These are phyloP conservation scores for Aricia artaxerxes DNA, from an alignment of 2,888 invertebrate genomes.

Conservation along the genomic window DNA sequence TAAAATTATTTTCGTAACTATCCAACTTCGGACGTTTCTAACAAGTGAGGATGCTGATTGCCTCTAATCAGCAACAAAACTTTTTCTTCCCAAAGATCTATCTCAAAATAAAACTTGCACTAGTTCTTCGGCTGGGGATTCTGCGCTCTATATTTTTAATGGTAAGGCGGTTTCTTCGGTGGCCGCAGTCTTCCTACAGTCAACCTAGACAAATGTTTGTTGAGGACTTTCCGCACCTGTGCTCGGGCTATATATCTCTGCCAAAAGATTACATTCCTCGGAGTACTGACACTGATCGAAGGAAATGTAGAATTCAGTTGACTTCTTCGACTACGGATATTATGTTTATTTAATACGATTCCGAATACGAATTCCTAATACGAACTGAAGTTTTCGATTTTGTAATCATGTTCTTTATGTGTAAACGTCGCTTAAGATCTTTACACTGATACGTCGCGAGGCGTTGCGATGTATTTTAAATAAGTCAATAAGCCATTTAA, in stretches of 20 bases:
- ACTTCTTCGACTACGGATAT: conserved; percentile 32
- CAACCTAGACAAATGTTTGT: conserved; percentile 47
- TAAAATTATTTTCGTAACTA: conserved; percentile 28
- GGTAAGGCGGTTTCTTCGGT: conserved; percentile 30
- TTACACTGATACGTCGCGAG: not conserved
- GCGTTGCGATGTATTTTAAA: not conserved
- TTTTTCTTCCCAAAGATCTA: conserved; percentile 33
- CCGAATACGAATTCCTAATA: not conserved
- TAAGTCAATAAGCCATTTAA: not conserved
- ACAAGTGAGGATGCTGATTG: conserved; percentile 32
- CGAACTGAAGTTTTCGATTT: not conserved
- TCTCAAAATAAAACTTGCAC: conserved; percentile 28
- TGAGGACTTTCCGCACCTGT: conserved; percentile 48
- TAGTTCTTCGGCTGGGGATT: not conserved
- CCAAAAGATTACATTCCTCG: conserved; percentile 43
- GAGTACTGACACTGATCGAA: conserved; percentile 44
- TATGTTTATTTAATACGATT: conserved; percentile 8
- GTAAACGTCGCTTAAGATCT: not conserved
- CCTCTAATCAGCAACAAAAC: conserved; percentile 36
- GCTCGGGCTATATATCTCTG: conserved; percentile 45
- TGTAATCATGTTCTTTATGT: not conserved
- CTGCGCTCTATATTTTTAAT: conserved; percentile 21
- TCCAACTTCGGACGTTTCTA: conserved; percentile 14
- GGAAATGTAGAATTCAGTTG: conserved; percentile 39
- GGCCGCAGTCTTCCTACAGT: conserved; percentile 36